A percentile compares a stretch with the other conserved stretches of the same genome.
These are phyloP conservation scores for Conus ventricosus DNA, from an alignment of 1,140 invertebrate species.

Conservation along the genomic window DNA sequence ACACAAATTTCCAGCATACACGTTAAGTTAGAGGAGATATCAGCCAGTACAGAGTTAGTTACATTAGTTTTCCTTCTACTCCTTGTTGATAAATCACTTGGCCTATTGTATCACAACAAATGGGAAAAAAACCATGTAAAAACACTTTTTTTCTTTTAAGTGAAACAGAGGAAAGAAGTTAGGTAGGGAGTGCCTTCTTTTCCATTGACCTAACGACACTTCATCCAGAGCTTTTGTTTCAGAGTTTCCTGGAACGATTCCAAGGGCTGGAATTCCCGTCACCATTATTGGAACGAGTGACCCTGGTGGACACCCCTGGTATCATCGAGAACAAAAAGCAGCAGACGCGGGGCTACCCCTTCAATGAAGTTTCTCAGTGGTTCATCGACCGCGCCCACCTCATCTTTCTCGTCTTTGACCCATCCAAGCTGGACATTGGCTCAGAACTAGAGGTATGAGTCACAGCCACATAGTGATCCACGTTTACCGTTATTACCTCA, in stretches of 20 bases:
- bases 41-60: too few relatives aligned
- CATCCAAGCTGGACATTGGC: slow-evolving; percentile 94
- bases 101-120: too few relatives aligned
- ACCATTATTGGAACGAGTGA: slow-evolving; percentile 91
- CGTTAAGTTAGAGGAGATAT: too few relatives aligned
- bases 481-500: too few relatives aligned
- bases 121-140: too few relatives aligned
- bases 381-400: slow-evolving; percentile 96
- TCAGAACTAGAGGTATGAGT: slow-evolving; percentile 86
- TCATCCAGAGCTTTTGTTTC: slow-evolving; percentile 1
- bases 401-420: slow-evolving; percentile 96
- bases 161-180: too few relatives aligned
- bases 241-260: slow-evolving; percentile 89
- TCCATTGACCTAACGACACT: not conserved
- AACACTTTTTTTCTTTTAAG: too few relatives aligned
- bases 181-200: too few relatives aligned
- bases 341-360: slow-evolving; percentile 93
- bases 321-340: slow-evolving; percentile 95
- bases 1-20: too few relatives aligned
- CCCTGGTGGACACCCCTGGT: slow-evolving; percentile 96
- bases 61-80: too few relatives aligned
- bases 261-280: slow-evolving; percentile 87
- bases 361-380: slow-evolving; percentile 97
- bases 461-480: too few relatives aligned
- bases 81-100: too few relatives aligned